Evolutionary conservation across 1,140 invertebrate genomes (phyloP), one percentile per base, ranked within the genome.

Genomic region (Oreohelix idahoensis): DNA sequence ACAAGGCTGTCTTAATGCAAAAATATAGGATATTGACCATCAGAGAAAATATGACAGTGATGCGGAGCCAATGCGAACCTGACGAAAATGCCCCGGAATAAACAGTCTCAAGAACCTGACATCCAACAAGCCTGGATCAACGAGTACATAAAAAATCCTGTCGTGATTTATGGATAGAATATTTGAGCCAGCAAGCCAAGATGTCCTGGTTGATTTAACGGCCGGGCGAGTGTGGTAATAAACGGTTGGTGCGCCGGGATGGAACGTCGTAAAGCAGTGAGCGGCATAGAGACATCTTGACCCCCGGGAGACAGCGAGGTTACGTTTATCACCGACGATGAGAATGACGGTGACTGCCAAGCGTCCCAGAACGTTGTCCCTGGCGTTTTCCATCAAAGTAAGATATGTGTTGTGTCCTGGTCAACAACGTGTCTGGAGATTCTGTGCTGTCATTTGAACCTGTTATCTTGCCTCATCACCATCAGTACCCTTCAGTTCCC

Each of bases 271-370:
- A 66, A 66, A 66, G n/a, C 1, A 29, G 29, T 4, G n/a, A 66
- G n/a, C 17, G 63, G 17, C 63, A 1, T 29, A 10, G n/a, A 66
- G 29, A 66, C 29, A 10, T 66, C 29, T 35, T 66, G 63, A 66
- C 63, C 29, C 63, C 26, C 51, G 0, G 63, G 17, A 66, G 63
- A 32, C n/a, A 5, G 23, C 8, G 20, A n/a, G 23, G 53, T 5
- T 58, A 11, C 1, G 1, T 10, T 58, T 58, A 75, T 35, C 45
- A 17, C 17, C 5, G 53, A 79, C 23, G 35, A 79, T 79, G 77
- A 79, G 77, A 79, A 79, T 79, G 77, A 53, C 35, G 2, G 77
- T 79, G 51, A 20, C 58, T 1, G 63, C 79, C 66, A 81, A 81
- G 45, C 79, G 66, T 17, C 63, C 69, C 2, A 38, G 45, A 35